Conservation (phyloP, 1,140 invertebrate species). For the Trichonephila inaurata region DNA sequence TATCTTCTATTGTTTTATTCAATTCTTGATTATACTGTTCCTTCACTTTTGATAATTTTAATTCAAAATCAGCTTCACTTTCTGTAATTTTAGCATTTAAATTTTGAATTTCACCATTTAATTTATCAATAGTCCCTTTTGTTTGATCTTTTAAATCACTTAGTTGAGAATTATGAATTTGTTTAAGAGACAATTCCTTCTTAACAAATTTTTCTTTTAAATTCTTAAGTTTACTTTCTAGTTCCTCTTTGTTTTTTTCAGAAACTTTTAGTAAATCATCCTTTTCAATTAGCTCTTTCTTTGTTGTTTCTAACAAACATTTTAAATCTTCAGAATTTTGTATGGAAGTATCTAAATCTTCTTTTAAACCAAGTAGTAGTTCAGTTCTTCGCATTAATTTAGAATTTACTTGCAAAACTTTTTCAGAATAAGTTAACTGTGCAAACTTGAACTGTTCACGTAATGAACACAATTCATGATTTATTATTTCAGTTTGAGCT, state of each 20-base stretch:
- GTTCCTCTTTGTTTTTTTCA: conserved; percentile 68
- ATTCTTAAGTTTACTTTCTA: conserved; percentile 50
- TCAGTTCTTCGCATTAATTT: conserved; percentile 79
- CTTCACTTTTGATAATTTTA: conserved; percentile 28
- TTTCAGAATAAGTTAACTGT: conserved; percentile 45
- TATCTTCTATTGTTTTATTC: neutral
- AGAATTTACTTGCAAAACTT: conserved; percentile 45
- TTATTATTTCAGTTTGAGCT: conserved; percentile 55
- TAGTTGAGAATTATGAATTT: conserved; percentile 77
- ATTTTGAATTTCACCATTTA: conserved; percentile 79
- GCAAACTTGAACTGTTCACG: conserved; percentile 56
- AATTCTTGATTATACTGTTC: neutral
- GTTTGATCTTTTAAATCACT: conserved; percentile 77
- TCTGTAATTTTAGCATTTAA: conserved; percentile 77
- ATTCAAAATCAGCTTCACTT: conserved; percentile 65
- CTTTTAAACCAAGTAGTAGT: conserved; percentile 77
- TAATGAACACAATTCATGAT: conserved; percentile 37
- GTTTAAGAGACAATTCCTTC: conserved; percentile 62
- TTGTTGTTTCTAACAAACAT: conserved; percentile 28
- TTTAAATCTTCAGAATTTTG: conserved; percentile 50
- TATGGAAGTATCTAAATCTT: conserved; percentile 79
- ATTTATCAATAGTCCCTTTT: conserved; percentile 78
- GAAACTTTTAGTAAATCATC: conserved; percentile 79
- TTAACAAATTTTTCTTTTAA: conserved; percentile 75
- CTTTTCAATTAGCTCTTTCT: conserved; percentile 25